Conservation (phyloP, 2,797 vertebrate species). For the Acropternis orthonyx region DNA sequence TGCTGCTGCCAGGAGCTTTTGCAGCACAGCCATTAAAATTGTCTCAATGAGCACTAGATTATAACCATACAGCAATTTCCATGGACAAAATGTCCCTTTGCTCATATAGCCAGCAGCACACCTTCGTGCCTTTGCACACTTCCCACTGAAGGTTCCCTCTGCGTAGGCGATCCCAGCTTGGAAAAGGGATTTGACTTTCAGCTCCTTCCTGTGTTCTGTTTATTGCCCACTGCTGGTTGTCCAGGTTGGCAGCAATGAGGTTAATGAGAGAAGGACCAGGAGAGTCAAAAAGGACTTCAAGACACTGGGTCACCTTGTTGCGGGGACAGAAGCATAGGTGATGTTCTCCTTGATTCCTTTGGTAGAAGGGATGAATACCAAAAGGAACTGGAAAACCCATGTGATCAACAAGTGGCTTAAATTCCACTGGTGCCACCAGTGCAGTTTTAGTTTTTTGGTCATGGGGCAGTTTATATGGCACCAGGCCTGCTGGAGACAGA, state of each 20-base stretch:
- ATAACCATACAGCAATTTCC: not conserved
- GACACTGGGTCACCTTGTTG: not conserved
- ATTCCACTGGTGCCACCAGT: not conserved
- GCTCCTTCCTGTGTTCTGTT: not conserved
- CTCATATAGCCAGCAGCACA: fast-evolving
- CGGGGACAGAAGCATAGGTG: not conserved
- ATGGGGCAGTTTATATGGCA: not conserved
- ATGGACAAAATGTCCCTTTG: not conserved
- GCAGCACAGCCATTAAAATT: not conserved
- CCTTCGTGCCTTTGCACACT: not conserved
- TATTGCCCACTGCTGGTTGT: not conserved
- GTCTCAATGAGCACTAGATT: not conserved
- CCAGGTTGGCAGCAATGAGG: not conserved
- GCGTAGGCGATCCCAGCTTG: not conserved
- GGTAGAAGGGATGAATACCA: not conserved
- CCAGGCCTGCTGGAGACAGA: not conserved
- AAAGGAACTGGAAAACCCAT: not conserved
- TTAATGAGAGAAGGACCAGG: not conserved
- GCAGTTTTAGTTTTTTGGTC: not conserved
- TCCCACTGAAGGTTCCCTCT: not conserved
- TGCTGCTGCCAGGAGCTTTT: not conserved
- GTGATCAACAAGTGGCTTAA: not conserved
- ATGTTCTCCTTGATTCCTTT: not conserved
- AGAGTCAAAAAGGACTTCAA: not conserved
- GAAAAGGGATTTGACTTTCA: not conserved